These are phyloP conservation scores for Archips xylosteana DNA, from an alignment of 2,888 invertebrate genomes.

Conservation along the genomic window DNA sequence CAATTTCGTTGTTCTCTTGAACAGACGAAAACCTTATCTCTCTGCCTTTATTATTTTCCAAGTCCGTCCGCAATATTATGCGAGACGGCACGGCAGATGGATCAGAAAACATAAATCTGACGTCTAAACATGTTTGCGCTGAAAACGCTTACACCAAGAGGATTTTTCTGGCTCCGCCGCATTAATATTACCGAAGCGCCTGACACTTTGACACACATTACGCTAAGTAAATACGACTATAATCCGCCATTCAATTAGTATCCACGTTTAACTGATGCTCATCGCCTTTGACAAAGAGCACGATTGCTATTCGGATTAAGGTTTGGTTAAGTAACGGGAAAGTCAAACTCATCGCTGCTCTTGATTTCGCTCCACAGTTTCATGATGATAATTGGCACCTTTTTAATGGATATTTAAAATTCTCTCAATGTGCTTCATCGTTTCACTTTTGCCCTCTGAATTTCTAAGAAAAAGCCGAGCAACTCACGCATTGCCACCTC, in stretches of 20 bases:
- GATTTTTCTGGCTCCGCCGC: slow-evolving; percentile 52
- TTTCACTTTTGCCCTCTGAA: slow-evolving; percentile 32
- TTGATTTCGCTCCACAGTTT: not conserved
- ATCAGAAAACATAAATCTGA: slow-evolving; percentile 82
- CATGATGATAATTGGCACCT: slow-evolving; percentile 12
- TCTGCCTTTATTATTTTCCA: slow-evolving; percentile 78
- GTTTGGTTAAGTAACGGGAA: not conserved
- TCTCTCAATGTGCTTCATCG: slow-evolving; percentile 6
- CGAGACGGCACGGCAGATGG: slow-evolving; percentile 76
- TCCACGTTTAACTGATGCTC: slow-evolving; percentile 5
- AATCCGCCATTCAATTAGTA: slow-evolving; percentile 23
- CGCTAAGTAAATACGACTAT: slow-evolving; percentile 32
- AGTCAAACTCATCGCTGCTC: not conserved
- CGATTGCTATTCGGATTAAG: slow-evolving; percentile 3
- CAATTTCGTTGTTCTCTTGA: slow-evolving; percentile 69
- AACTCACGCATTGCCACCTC: slow-evolving; percentile 68
- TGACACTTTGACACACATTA: slow-evolving; percentile 34
- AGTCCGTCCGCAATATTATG: slow-evolving; percentile 80
- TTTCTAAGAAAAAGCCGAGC: slow-evolving; percentile 47
- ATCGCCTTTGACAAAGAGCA: not conserved
- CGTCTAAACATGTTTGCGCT: slow-evolving; percentile 78
- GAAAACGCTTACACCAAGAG: slow-evolving; percentile 58
- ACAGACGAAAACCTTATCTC: slow-evolving; percentile 77
- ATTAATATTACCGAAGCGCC: slow-evolving; percentile 43
- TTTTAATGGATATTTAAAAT: slow-evolving; percentile 18